Evolutionary conservation across 1,140 invertebrate species (phyloP), one percentile per base, ranked within the genome.

Genomic region (Psilanteris sp.): DNA sequence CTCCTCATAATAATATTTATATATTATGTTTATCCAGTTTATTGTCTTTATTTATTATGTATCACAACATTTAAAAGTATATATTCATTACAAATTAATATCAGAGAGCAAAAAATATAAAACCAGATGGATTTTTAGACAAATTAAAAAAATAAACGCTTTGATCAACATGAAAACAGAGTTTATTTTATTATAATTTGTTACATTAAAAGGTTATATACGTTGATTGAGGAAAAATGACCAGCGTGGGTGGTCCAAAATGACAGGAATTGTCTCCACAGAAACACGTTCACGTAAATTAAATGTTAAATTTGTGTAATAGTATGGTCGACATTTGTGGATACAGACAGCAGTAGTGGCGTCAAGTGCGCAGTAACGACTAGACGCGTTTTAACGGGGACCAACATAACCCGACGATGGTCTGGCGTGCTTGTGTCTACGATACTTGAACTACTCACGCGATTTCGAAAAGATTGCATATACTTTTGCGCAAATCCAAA

Each of bases 391-490:
- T 54, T 57, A 43, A 43, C 54, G 13, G 37, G 16, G 54, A 27
- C 11, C 29, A 27, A 34, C 62, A 59, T 22, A 36, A 37, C 29
- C 61, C 70, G 50, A 67, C 70, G 36, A 11, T 50, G 27, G 78
- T 72, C 68, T 52, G 32, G 32, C 48, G 32, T 52, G 11, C 36
- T 61, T 57, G 67, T 67, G 18, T 52, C 54, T 37, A 54, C 50
- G 22, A 57, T 64, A 74, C 72, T 80, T 14, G 20, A 52, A 41
- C 43, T 36, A 57, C 62, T 68, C 31, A 64, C 57, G 74, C 70
- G 50, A 64, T 71, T 64, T 31, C 37, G 16, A 70, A 62, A 67
- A 57, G 44, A 20, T 32, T 78, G 59, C 64, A 73, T 16, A 26
- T 14, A 46, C 26, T 46, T 46, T n/a, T 29, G 43, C 26, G 31